Conservation (phyloP, 1,140 invertebrate species). For the Ctenoplectra terminalis region DNA sequence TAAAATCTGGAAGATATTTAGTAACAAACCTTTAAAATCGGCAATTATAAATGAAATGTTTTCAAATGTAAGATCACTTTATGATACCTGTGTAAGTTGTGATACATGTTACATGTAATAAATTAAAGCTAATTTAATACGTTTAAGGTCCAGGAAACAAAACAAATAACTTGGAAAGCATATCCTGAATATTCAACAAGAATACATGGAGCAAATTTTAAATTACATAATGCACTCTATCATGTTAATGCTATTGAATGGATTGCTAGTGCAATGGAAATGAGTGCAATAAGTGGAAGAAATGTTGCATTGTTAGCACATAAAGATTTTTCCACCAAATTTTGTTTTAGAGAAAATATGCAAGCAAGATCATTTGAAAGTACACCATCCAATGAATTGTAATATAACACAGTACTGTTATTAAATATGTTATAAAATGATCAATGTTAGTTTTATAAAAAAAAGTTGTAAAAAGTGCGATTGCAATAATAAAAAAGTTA, state of each 20-base stretch:
- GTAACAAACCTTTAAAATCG: slow-evolving; percentile 79
- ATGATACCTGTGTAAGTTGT: background rate
- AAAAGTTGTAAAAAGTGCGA: background rate
- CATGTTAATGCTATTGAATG: slow-evolving; percentile 88
- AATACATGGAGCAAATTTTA: slow-evolving; percentile 82
- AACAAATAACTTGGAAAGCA: slow-evolving; percentile 84
- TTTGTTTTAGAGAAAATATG: background rate
- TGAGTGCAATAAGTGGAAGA: slow-evolving; percentile 86
- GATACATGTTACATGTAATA: slow-evolving; percentile 63
- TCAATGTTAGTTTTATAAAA: background rate
- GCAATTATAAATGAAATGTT: slow-evolving; percentile 83
- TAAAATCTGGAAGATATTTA: slow-evolving; percentile 86
- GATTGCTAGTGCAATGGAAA: slow-evolving; percentile 89
- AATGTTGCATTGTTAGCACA: slow-evolving; percentile 86
- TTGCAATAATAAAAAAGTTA: background rate
- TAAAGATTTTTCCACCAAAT: slow-evolving; percentile 69
- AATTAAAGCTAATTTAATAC: slow-evolving; percentile 56
- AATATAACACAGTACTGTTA: background rate
- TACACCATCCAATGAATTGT: slow-evolving; percentile 32
- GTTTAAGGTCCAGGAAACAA: slow-evolving; percentile 67
- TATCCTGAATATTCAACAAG: slow-evolving; percentile 85
- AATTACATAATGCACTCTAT: slow-evolving; percentile 84
- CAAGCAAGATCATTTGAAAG: background rate
- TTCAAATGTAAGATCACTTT: slow-evolving; percentile 73
- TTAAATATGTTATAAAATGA: background rate